Base-by-base conservation (phyloP, 1,140 invertebrate species). In the Agraylea sexmaculata region DNA sequence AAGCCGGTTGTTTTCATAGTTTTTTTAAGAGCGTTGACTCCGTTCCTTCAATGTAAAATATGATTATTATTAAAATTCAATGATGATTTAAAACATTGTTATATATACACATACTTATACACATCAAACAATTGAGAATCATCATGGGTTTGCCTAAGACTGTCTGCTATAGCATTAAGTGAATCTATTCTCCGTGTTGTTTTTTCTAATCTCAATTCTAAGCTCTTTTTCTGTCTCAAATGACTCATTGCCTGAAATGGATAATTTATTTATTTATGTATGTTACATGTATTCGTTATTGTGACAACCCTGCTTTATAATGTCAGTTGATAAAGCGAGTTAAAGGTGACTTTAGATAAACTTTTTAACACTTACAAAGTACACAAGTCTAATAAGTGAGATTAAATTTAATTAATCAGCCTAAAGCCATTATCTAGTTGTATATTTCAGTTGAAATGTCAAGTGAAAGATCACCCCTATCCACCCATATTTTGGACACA, bases 191-290 rank as follows among this genome's bases (percentile, higher is more conserved):
- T 56, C 0, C 47, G 37, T 3, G 53, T 53, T n/a, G 58, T 59
- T 12, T 52, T 53, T 0, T 55, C 47, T 1, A 57, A 28, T 0
- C 58, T 51, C 15, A 52, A 47, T 21, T 56, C 53, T 0, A 51
- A 43, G 18, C 51, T 55, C 40, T 62, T 56, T 37, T 63, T 64
- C 4, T 59, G 53, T 0, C 61, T 52, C 4, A 67, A 52, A 13
- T 65, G 58, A 37, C 57, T 60, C 42, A 62, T 59, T 0, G 62
- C 64, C 64, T 67, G 50, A 35, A 43, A 38, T 34, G 30, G 10
- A 12, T 6, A 34, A 33, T 29, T 7, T 38, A 32, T 13, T n/a
- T 10, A 16, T 32, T 8, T n/a, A 7, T 32, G n/a, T n/a, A n/a
- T n/a, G n/a, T n/a, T n/a, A n/a, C n/a, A n/a, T n/a, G n/a, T n/a